Evolutionary conservation across 1,140 invertebrate species (phyloP).

Genomic region (Neocloeon triangulifer): DNA sequence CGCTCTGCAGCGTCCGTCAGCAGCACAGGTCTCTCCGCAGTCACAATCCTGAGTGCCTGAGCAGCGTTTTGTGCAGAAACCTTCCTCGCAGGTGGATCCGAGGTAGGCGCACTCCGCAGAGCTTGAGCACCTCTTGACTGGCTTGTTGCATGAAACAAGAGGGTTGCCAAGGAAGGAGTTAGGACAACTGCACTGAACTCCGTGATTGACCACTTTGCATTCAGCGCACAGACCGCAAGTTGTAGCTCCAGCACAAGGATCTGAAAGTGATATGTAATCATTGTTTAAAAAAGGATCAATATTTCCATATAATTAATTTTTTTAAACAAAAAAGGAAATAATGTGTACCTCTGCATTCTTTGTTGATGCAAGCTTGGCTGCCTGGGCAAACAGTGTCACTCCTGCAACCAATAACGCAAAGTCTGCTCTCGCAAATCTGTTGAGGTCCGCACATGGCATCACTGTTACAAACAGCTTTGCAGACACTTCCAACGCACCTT

Average conservation of each 20-base stretch:
- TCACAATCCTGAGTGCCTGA: constrained; percentile 11
- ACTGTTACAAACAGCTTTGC: constrained; percentile 61
- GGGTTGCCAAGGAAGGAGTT: constrained; percentile 59
- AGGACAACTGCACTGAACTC: constrained; percentile 62
- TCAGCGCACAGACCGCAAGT: constrained; percentile 62
- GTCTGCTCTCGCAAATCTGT: constrained; percentile 65
- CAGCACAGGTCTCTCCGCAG: constrained; percentile 14
- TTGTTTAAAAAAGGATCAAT: constrained; percentile 2
- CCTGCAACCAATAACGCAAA: constrained; percentile 65
- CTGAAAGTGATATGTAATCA: constrained; percentile 16
- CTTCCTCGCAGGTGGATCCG: constrained; percentile 28
- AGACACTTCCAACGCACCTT: constrained; percentile 55
- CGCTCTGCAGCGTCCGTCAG: constrained; percentile 12
- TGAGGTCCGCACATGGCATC: constrained; percentile 53
- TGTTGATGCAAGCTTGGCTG: constrained; percentile 54
- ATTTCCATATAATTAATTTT: background rate
- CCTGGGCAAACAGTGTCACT: constrained; percentile 52
- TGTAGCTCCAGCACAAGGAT: constrained; percentile 44
- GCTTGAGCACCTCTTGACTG: constrained; percentile 36
- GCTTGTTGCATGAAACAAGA: constrained; percentile 41
- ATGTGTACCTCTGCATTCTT: constrained; percentile 46
- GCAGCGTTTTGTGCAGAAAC: constrained; percentile 37
- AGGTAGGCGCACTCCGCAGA: constrained; percentile 38
- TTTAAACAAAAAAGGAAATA: constrained; percentile 2
- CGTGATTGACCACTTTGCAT: constrained; percentile 60